Evolutionary conservation across 2,797 vertebrate genomes (phyloP).

Genomic region (Etheostoma perlongum): DNA sequence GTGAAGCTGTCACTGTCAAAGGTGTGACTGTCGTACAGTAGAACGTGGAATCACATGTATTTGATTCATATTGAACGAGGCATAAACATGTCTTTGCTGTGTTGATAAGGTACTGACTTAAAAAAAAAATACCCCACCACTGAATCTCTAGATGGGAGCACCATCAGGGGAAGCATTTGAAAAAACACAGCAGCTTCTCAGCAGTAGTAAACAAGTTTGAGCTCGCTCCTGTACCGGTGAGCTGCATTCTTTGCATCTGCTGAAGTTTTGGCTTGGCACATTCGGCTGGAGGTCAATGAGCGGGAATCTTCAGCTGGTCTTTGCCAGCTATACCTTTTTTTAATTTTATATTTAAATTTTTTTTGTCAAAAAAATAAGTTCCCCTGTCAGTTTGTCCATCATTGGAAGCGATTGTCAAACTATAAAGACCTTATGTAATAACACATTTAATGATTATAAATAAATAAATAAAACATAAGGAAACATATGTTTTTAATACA

Average conservation of each 20-base stretch:
- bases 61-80: slow-evolving; percentile 4
- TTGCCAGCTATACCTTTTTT: not conserved
- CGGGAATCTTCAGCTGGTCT: not conserved
- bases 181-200: slow-evolving; percentile 27
- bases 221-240: slow-evolving; percentile 37
- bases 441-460: not conserved
- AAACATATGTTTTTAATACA: no score
- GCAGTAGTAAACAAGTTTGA: slow-evolving; percentile 52
- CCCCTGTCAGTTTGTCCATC: not conserved
- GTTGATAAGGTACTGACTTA: slow-evolving; percentile 3
- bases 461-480: not conserved
- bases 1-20: slow-evolving; percentile 7
- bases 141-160: slow-evolving; percentile 13
- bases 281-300: not conserved
- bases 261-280: not conserved
- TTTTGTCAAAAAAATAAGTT: not conserved
- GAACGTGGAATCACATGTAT: slow-evolving; percentile 4
- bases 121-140: not conserved
- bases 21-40: not conserved
- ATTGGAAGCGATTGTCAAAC: not conserved
- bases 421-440: not conserved
- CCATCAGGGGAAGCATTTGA: slow-evolving; percentile 20
- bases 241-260: slow-evolving; percentile 46
- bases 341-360: not conserved
- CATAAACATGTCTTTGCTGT: slow-evolving; percentile 16